Base-by-base conservation (phyloP, 2,797 vertebrate genomes). In the Nyctalus aviator region DNA sequence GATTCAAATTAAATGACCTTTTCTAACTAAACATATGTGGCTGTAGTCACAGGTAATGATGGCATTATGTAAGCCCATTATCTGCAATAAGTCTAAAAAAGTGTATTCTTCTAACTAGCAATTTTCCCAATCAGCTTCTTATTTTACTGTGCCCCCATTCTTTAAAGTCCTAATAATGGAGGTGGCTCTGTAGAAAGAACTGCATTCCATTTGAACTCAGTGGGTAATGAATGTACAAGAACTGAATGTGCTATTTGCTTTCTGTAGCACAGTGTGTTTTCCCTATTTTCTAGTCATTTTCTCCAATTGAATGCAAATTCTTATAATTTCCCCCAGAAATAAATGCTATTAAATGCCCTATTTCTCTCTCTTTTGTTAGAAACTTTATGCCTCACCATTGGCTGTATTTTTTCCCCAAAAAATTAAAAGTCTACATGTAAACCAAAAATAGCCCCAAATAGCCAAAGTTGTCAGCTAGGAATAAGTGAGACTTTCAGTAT, bases 251-350 rank as follows among this genome's bases (percentile, higher is more conserved):
- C 95, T 92, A 93, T 96, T 41, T 76, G 46, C 83, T 93, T 88
- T 69, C 59, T 5, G 87, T 23, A 66, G 37, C 93, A 87, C 95
- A 53, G 72, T 73, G 48, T 91, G 91, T 76, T 62, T 66, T 79
- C 86, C 35, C 92, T 79, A 76, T 69, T 96, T 77, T 78, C 81
- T 72, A 81, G 86, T 95, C 89, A 93, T 93, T 95, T 95, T 96
- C 82, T 95, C 86, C 85, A 95, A 84, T 84, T 92, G 88, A 86
- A 90, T 91, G 91, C 93, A 96, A 96, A 96, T 93, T 89, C 95
- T 90, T 93, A 37, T 95, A 87, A 96, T 93, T 95, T 93, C 44
- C 48, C 35, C 79, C 57, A 82, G 87, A 95, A 95, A 95, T 92
- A 93, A 97, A 91, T 87, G 79, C 72, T 92, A 82, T 95, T 94